phyloP scores from a whole-genome alignment of 2,888 invertebrate genomes.

The Cataglyphis rosenhaueri region DNA sequence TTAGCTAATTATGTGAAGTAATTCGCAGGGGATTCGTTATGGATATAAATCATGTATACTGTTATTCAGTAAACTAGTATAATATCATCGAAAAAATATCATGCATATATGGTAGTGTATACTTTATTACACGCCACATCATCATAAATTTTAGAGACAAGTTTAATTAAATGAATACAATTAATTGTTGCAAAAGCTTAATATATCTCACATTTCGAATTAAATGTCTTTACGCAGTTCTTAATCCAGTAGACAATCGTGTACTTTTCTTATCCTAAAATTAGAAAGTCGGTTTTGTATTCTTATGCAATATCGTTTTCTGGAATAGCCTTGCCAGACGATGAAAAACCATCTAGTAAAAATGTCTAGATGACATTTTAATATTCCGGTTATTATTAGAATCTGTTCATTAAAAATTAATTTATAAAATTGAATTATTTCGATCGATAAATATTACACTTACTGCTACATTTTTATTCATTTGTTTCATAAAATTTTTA shows the following conservation, averaged over 20 bases:
- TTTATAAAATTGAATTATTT: neutral
- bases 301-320: conserved; percentile 41
- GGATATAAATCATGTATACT: neutral
- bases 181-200: neutral
- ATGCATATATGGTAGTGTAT: neutral
- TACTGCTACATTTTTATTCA: neutral
- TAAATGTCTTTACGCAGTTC: neutral
- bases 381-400: neutral
- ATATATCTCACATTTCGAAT: neutral
- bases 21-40: neutral
- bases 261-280: conserved; percentile 33
- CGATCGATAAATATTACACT: neutral
- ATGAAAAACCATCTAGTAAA: neutral
- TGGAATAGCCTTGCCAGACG: conserved; percentile 9
- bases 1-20: conserved; percentile 53
- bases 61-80: neutral
- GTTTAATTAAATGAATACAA: neutral
- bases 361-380: neutral
- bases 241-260: conserved; percentile 25
- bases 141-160: conserved; percentile 8
- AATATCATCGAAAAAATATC: neutral
- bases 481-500: neutral
- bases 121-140: neutral
- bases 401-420: neutral
- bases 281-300: conserved; percentile 40